Conservation (phyloP, 2,888 invertebrate genomes). For the Coelinius sp. region DNA sequence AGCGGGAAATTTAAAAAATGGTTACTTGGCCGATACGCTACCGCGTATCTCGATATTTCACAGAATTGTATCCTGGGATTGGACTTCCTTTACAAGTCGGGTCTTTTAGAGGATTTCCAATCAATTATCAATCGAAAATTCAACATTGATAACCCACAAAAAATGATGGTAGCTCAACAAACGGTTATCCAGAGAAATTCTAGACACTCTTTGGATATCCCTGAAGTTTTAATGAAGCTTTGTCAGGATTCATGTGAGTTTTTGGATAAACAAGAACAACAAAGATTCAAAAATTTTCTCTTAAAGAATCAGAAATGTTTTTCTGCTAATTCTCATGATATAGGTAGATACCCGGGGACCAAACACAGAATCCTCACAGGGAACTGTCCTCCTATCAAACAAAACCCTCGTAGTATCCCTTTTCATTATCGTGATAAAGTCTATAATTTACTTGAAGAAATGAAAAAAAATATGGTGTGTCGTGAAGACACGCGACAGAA, state of each 20-base stretch:
- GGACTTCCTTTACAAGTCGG: background rate
- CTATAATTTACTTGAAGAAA: slow-evolving; percentile 2
- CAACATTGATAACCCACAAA: background rate
- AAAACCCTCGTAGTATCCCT: background rate
- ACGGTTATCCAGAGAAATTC: background rate
- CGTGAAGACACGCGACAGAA: too few species aligned
- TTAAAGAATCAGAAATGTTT: background rate
- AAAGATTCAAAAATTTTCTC: background rate
- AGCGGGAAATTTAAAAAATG: too few species aligned
- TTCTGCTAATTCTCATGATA: background rate
- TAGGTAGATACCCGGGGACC: background rate
- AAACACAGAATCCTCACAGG: background rate
- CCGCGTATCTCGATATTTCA: background rate
- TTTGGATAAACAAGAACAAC: background rate
- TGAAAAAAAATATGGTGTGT: too few species aligned
- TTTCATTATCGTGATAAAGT: slow-evolving; percentile 7
- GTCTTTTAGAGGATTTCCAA: background rate
- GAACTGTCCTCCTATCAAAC: background rate
- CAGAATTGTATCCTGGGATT: background rate
- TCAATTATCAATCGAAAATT: background rate
- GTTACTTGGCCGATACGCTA: background rate
- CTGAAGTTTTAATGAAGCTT: background rate
- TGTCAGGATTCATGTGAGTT: background rate
- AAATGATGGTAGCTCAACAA: background rate
- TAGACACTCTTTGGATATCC: background rate